These are phyloP conservation scores for Tachystola acroxantha DNA, from an alignment of 2,888 invertebrate species.

Conservation along the genomic window DNA sequence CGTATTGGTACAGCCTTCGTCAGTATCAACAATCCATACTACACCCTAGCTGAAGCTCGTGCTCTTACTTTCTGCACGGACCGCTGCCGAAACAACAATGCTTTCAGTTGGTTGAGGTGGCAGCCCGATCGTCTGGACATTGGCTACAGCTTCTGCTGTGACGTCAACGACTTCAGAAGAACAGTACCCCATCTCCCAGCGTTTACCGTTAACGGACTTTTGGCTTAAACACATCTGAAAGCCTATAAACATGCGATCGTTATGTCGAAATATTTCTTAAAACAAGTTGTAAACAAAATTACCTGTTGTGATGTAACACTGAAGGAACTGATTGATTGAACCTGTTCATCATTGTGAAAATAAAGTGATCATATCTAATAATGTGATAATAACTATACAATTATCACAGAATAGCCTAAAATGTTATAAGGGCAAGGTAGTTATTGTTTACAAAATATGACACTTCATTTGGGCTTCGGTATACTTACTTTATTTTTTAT, in stretches of 20 bases:
- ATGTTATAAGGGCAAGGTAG: too few relatives aligned
- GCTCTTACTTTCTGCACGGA: constrained; percentile 72
- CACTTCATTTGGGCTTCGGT: too few relatives aligned
- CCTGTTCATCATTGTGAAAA: too few relatives aligned
- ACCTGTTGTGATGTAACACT: too few relatives aligned
- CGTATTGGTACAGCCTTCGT: constrained; percentile 78
- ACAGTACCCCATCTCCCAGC: constrained; percentile 73
- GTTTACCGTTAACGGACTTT: constrained; percentile 62
- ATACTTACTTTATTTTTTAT: too few relatives aligned
- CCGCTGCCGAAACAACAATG: constrained; percentile 71
- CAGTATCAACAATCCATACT: constrained; percentile 81
- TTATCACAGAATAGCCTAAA: too few relatives aligned
- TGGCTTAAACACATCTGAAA: constrained; percentile 28
- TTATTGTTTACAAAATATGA: too few relatives aligned
- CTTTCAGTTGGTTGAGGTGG: constrained; percentile 81
- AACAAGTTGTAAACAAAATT: too few relatives aligned
- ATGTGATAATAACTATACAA: too few relatives aligned
- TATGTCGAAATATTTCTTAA: too few relatives aligned
- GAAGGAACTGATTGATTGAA: too few relatives aligned
- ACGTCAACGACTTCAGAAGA: constrained; percentile 74
- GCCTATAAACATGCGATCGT: not conserved
- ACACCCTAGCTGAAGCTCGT: constrained; percentile 49
- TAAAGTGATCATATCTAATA: too few relatives aligned
- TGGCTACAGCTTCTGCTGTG: constrained; percentile 81
- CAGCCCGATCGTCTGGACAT: constrained; percentile 59